These are phyloP conservation scores for Himalopsyche anomala DNA, from an alignment of 2,888 invertebrate genomes.

Conservation along the genomic window DNA sequence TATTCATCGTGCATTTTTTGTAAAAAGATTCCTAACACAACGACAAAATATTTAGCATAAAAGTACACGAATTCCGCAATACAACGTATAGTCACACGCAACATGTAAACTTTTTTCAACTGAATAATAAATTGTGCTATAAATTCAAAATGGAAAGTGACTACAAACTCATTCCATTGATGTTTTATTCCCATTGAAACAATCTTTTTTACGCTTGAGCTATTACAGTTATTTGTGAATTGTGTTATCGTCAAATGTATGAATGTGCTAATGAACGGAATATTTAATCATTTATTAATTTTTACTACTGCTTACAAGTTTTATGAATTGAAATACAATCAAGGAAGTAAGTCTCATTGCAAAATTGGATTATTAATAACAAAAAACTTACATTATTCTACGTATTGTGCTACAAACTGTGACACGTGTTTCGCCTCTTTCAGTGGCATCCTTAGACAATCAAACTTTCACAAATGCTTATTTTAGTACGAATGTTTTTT, in stretches of 20 bases:
- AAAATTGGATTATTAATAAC: no score
- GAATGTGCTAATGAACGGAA: not conserved
- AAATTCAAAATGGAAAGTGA: conserved; percentile 4
- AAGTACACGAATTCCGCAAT: not conserved
- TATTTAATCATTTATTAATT: not conserved
- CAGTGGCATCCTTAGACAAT: no score
- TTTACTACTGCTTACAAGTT: no score
- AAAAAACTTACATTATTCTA: no score
- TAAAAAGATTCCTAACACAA: not conserved
- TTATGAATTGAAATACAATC: no score
- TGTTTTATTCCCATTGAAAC: conserved; percentile 13
- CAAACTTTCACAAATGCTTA: no score
- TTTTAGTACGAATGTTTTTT: no score
- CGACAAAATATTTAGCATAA: not conserved
- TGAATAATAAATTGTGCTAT: conserved; percentile 11
- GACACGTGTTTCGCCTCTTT: no score
- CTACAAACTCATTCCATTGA: not conserved
- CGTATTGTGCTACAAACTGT: no score
- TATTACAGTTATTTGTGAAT: not conserved
- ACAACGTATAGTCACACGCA: not conserved
- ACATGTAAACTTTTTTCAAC: conserved; percentile 10
- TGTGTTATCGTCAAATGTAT: no score
- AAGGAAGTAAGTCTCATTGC: no score
- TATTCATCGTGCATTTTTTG: not conserved
- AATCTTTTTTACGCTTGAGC: not conserved